Percentiles rank a stretch among this genome's conserved stretches.
Conservation (phyloP, 1,140 invertebrate species). For the Parapsyche elsis region DNA sequence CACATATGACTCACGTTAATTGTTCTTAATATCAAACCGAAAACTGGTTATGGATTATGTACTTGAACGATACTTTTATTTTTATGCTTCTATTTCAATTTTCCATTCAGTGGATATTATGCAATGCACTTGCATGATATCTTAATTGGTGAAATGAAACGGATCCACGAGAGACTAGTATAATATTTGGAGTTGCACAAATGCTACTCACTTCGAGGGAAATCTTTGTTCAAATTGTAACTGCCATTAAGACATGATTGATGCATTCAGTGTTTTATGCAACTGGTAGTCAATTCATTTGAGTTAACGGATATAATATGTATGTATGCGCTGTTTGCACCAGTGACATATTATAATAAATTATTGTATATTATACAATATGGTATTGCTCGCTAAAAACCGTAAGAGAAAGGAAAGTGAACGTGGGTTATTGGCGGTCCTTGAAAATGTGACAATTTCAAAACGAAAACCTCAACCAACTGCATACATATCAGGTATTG, state of each 20-base stretch:
- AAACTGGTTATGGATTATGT: constrained; percentile 12
- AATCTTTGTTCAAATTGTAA: too few relatives aligned
- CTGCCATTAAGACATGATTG: too few relatives aligned
- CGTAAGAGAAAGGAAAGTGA: constrained; percentile 27
- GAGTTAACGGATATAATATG: too few relatives aligned
- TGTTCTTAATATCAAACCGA: background rate
- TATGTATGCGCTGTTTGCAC: too few relatives aligned
- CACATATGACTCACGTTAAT: constrained; percentile 1
- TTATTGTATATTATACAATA: background rate
- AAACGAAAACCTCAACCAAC: too few relatives aligned
- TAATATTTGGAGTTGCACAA: background rate
- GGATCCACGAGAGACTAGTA: background rate
- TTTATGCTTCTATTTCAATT: background rate
- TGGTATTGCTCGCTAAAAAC: background rate
- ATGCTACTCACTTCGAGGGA: too few relatives aligned
- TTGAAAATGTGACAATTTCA: background rate
- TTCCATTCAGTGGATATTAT: too few relatives aligned
- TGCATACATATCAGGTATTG: too few relatives aligned
- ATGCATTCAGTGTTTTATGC: too few relatives aligned
- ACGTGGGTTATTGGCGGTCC: background rate
- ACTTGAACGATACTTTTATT: background rate
- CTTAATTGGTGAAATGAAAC: background rate
- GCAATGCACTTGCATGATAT: too few relatives aligned
- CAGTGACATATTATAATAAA: too few relatives aligned
- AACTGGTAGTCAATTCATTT: too few relatives aligned